A percentile compares a stretch with the other conserved stretches of the same genome.
Evolutionary conservation across 2,113 vertebrate species (phyloP).

Genomic region (Clinocottus analis): DNA sequence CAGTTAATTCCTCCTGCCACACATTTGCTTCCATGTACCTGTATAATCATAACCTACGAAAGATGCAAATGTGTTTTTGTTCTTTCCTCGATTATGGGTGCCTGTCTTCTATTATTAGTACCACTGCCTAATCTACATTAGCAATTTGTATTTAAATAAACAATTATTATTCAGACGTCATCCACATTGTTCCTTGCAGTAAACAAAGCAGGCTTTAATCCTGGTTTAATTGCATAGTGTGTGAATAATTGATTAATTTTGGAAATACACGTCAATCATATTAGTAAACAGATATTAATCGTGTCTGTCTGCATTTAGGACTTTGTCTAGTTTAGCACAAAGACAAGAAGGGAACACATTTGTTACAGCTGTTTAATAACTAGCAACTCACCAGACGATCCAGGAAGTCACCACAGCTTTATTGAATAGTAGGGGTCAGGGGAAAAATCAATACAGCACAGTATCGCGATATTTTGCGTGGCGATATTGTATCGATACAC

Average conservation of each 20-base stretch:
- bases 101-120: conserved; percentile 28
- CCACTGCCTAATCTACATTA: conserved; percentile 6
- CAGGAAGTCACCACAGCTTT: not conserved
- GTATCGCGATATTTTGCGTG: too few relatives aligned
- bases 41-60: not conserved
- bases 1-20: conserved; percentile 19
- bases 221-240: conserved; percentile 7
- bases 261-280: not conserved
- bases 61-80: not conserved
- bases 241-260: conserved; percentile 7
- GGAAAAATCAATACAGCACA: too few relatives aligned
- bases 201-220: conserved; percentile 1
- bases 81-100: not conserved
- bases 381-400: not conserved
- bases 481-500: too few relatives aligned
- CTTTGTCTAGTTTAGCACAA: not conserved
- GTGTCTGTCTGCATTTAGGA: not conserved
- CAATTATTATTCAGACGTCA: conserved; percentile 15
- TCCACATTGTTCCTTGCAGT: not conserved
- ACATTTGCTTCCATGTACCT: not conserved
- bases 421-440: not conserved
- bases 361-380: not conserved
- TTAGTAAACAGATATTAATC: not conserved
- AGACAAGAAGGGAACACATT: not conserved
- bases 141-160: conserved; percentile 29